Evolutionary conservation across 2,113 vertebrate genomes (phyloP).

Genomic region (Archocentrus centrarchus): DNA sequence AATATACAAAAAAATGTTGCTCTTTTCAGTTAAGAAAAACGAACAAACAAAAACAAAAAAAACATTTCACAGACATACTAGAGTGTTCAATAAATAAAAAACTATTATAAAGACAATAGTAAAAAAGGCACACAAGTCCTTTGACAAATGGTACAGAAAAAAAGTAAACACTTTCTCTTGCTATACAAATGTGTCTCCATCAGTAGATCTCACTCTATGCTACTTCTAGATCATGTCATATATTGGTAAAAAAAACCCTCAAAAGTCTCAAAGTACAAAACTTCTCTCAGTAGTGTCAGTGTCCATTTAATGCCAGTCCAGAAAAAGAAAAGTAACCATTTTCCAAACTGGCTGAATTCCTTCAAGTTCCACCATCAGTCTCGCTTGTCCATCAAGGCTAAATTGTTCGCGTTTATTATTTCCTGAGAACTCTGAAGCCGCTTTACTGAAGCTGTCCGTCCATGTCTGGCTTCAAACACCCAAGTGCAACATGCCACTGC

Average conservation of each 20-base stretch:
- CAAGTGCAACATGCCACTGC: slow-evolving; percentile 86
- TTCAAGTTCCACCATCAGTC: slow-evolving; percentile 72
- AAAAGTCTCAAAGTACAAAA: slow-evolving; percentile 85
- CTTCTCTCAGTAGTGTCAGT: slow-evolving; percentile 88
- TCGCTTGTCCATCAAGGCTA: slow-evolving; percentile 74
- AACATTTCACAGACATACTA: slow-evolving; percentile 82
- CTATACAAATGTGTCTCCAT: slow-evolving; percentile 87
- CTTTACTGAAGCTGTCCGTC: slow-evolving; percentile 71
- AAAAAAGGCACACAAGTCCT: slow-evolving; percentile 99
- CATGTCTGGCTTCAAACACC: slow-evolving; percentile 87
- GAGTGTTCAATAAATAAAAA: slow-evolving; percentile 88
- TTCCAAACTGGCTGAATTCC: slow-evolving; percentile 79
- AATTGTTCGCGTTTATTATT: slow-evolving; percentile 86
- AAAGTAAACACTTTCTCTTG: slow-evolving; percentile 89
- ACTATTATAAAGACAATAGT: slow-evolving; percentile 94
- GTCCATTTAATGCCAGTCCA: slow-evolving; percentile 78
- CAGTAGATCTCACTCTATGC: slow-evolving; percentile 86
- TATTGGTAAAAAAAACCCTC: slow-evolving; percentile 63
- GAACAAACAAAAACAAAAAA: slow-evolving; percentile 71
- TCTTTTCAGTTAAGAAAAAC: slow-evolving; percentile 74
- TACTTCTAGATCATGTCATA: slow-evolving; percentile 79
- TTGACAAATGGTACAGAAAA: slow-evolving; percentile 91
- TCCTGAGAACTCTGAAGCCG: slow-evolving; percentile 89
- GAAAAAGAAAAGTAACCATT: slow-evolving; percentile 63
- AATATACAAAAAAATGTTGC: slow-evolving; percentile 84